Percentiles rank a stretch among this genome's conserved stretches.
Conservation (phyloP, 2,888 invertebrate genomes). For the Coelopa pilipes region DNA sequence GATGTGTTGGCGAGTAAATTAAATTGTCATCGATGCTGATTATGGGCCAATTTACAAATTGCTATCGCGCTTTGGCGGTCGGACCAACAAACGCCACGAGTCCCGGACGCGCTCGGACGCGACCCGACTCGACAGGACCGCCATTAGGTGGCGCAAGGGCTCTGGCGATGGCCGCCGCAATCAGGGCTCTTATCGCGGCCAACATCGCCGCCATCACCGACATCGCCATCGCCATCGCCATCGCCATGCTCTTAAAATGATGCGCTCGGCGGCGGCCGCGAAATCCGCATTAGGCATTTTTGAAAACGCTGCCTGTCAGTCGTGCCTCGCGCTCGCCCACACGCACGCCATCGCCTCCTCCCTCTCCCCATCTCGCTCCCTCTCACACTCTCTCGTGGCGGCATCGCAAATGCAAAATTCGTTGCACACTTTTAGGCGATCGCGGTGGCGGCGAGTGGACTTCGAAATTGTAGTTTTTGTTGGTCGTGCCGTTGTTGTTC, state of each 20-base stretch:
- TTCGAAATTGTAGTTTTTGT: too few relatives aligned
- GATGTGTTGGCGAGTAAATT: slow-evolving; percentile 14
- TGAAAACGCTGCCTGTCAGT: too few relatives aligned
- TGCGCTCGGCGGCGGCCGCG: neutral
- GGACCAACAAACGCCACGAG: neutral
- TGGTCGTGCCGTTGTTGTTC: too few relatives aligned
- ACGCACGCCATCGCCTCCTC: neutral
- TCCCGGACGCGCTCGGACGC: too few relatives aligned
- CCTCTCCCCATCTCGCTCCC: too few relatives aligned
- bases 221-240: neutral
- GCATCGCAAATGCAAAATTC: slow-evolving; percentile 14
- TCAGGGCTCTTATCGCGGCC: neutral
- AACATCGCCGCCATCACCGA: neutral
- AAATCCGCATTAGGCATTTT: slow-evolving; percentile 33
- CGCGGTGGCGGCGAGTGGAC: too few relatives aligned
- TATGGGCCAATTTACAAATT: slow-evolving; percentile 36
- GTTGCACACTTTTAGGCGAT: slow-evolving; percentile 30
- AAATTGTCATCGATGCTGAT: slow-evolving; percentile 28
- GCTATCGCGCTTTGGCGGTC: slow-evolving; percentile 33
- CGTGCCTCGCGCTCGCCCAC: slow-evolving; percentile 13
- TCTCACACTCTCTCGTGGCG: neutral
- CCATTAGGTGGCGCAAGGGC: neutral
- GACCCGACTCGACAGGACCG: too few relatives aligned
- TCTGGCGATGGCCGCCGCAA: slow-evolving; percentile 20
- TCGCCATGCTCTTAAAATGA: slow-evolving; percentile 3